phyloP scores from a whole-genome alignment of 2,888 invertebrate genomes.

The Meteorus colon region DNA sequence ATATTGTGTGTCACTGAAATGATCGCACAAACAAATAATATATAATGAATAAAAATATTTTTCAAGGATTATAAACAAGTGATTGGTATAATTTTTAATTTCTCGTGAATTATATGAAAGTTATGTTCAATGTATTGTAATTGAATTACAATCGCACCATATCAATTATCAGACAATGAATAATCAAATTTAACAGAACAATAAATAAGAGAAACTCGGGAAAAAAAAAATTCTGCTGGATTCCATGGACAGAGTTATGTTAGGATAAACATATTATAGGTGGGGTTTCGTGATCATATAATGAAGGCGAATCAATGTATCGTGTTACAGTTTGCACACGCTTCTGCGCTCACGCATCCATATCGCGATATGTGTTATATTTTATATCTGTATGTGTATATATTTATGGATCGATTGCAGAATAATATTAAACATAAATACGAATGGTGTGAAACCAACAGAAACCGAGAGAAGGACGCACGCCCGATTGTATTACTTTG shows the following conservation, averaged over 20 bases:
- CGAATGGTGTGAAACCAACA: slow-evolving; percentile 32
- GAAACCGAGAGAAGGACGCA: slow-evolving; percentile 25
- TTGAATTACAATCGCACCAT: background rate
- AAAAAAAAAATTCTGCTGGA: background rate
- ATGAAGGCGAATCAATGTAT: slow-evolving; percentile 42
- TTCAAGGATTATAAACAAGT: background rate
- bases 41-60: background rate
- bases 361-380: slow-evolving; percentile 23
- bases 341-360: slow-evolving; percentile 47
- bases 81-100: background rate
- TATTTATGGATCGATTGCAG: slow-evolving; percentile 70
- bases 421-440: slow-evolving; percentile 46
- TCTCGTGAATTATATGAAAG: background rate
- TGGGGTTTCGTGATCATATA: slow-evolving; percentile 48
- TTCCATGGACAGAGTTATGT: slow-evolving; percentile 25
- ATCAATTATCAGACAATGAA: slow-evolving; percentile 18
- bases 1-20: slow-evolving; percentile 66
- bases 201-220: background rate
- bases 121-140: background rate
- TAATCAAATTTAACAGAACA: background rate
- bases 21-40: slow-evolving; percentile 38
- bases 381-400: slow-evolving; percentile 55
- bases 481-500: slow-evolving; percentile 64
- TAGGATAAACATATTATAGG: slow-evolving; percentile 39
- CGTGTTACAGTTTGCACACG: slow-evolving; percentile 46